Percentiles rank a stretch among this genome's conserved stretches.
Evolutionary conservation across 2,797 vertebrate species (phyloP).

Genomic region (Pseudochromis fuscus): DNA sequence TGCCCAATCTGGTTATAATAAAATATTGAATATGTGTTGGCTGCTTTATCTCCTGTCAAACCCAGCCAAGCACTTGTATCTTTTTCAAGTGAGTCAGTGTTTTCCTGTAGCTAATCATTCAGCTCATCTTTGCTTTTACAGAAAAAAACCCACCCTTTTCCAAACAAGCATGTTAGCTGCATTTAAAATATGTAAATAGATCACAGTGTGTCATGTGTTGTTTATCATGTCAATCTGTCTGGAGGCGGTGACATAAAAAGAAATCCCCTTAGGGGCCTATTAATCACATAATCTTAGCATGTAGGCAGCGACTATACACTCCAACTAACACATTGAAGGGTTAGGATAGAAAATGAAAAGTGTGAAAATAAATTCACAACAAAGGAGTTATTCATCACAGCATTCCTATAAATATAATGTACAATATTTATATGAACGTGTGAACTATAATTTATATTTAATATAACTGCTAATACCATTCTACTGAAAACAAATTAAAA

Average conservation of each 20-base stretch:
- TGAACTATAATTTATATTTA: too few relatives aligned
- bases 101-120: constrained; percentile 8
- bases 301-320: constrained; percentile 35
- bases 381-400: constrained; percentile 26
- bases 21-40: constrained; percentile 4
- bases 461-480: too few relatives aligned
- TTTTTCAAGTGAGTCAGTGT: constrained; percentile 11
- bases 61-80: background rate
- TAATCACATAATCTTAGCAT: constrained; percentile 30
- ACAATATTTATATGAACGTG: too few relatives aligned
- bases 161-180: background rate
- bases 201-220: constrained; percentile 12
- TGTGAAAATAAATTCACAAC: constrained; percentile 15
- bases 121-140: background rate
- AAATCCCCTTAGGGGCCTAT: constrained; percentile 17
- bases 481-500: constrained; percentile 16
- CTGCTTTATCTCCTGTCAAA: background rate
- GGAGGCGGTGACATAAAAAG: constrained; percentile 8
- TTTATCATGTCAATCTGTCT: constrained; percentile 32
- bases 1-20: constrained; percentile 1
- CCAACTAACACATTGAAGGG: constrained; percentile 4
- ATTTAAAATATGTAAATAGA: constrained; percentile 21
- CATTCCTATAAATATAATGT: constrained; percentile 13
- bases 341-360: constrained; percentile 20
- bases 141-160: background rate